phyloP scores from a whole-genome alignment of 2,113 vertebrate species.

The Sander vitreus region DNA sequence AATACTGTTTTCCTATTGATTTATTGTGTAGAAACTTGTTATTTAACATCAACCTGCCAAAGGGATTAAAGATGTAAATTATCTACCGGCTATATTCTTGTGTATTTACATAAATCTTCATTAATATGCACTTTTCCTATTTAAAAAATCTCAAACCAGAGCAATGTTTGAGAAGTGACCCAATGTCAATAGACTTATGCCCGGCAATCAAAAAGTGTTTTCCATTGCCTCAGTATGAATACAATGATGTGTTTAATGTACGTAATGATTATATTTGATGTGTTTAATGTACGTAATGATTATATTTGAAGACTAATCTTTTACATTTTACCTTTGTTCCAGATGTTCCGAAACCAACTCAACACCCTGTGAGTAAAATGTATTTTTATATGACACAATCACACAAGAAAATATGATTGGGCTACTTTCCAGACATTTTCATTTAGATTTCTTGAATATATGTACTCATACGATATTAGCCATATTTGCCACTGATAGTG shows the following conservation, averaged over 20 bases:
- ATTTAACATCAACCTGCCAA: too few species aligned
- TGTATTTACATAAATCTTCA: too few species aligned
- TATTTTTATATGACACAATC: background rate
- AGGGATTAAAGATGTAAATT: too few species aligned
- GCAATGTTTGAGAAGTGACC: background rate
- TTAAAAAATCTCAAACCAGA: background rate
- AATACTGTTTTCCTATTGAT: too few species aligned
- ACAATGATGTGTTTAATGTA: background rate
- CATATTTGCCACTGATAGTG: too few species aligned
- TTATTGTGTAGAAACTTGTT: too few species aligned
- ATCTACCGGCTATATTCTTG: too few species aligned
- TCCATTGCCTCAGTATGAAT: background rate
- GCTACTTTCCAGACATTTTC: background rate
- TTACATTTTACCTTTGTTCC: background rate
- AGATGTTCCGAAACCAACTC: slow-evolving; percentile 17
- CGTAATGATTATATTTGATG: background rate
- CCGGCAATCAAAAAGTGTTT: background rate
- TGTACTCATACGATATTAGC: too few species aligned
- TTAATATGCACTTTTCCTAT: too few species aligned
- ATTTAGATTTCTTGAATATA: background rate
- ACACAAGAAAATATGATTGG: background rate
- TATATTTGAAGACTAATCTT: background rate
- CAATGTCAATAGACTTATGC: too few species aligned
- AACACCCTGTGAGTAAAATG: slow-evolving; percentile 24
- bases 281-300: background rate